Base-by-base conservation (phyloP, 35 echinoderm and acorn worm species). In the Stichopus chloronotus region DNA sequence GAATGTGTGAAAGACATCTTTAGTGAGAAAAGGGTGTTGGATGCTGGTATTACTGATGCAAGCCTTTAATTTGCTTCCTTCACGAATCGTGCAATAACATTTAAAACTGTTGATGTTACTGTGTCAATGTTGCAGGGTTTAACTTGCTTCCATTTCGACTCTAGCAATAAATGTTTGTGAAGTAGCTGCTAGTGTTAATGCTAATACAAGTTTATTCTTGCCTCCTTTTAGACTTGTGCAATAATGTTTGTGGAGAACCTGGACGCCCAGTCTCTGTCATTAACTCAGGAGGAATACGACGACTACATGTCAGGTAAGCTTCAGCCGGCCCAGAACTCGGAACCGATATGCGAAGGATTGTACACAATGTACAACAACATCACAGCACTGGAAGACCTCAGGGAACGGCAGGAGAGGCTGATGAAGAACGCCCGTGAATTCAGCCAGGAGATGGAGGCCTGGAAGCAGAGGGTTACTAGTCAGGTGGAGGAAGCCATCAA, bases 221-320 rank as follows among this genome's bases (percentile, higher is more conserved):
- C 84, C 61, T 68, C 84, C 5, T 55, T 96, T 5, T 92, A 99
- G 97, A 96, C 95, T 61, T 99, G 97, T 91, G 95, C 97, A 88
- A 96, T 99, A 86, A 94, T 90, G 9, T 99, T 99, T 79, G 94
- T 99, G 57, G 97, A 99, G 92, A 99, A 99, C 58, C 85, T 99
- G 17, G 97, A 99, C 86, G 97, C 97, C 53, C 92, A 96, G 72
- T 99, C 97, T 0, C 94, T 99, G 13, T 93, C 97, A 5, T 84
- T 99, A 23, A 90, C 88, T 55, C 97, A 96, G 91, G 92, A 96
- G 63, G 93, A 99, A 63, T 99, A 99, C 54, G 92, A 99, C 55
- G 89, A 94, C 89, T 99, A 99, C 95, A 99, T 99, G 97, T 93
- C 95, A 0, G 97, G 97, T 55, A 92, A 94, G 63, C 87, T 92